A percentile compares a stretch with the other conserved stretches of the same genome.
These are phyloP conservation scores for Drosophila flavopinicola DNA, from an alignment of 2,888 invertebrate genomes.

Conservation along the genomic window DNA sequence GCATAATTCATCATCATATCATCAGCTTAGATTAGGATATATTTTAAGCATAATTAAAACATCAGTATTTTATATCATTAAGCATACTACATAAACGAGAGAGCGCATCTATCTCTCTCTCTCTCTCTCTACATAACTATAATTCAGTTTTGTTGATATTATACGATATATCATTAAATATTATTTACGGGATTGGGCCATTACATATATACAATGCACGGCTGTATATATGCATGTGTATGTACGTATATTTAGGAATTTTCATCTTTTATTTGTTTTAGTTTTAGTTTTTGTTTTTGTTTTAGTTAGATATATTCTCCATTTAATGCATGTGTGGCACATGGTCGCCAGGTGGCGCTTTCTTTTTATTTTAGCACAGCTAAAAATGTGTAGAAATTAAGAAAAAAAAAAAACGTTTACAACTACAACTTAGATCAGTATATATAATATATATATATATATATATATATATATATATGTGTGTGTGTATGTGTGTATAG, in stretches of 20 bases:
- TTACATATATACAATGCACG: conserved; percentile 8
- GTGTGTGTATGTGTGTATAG: conserved; percentile 12
- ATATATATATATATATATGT: conserved; percentile 27
- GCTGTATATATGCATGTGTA: conserved; percentile 4
- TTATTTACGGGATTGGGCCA: not conserved
- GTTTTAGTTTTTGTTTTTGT: conserved; percentile 5
- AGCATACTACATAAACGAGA: conserved; percentile 14
- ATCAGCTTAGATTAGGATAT: conserved; percentile 37
- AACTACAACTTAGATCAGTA: conserved; percentile 54
- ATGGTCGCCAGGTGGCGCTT: conserved; percentile 48
- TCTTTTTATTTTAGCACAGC: conserved; percentile 57
- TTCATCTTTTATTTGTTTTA: conserved; percentile 10
- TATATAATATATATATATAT: conserved; percentile 40
- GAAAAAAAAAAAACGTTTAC: conserved; percentile 48
- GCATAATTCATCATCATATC: conserved; percentile 49
- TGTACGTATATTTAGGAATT: conserved; percentile 23
- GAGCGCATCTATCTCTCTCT: conserved; percentile 1
- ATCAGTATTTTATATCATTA: conserved; percentile 39
- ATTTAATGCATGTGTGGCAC: conserved; percentile 59
- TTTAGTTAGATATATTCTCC: conserved; percentile 23
- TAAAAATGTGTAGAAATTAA: conserved; percentile 32
- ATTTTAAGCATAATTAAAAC: conserved; percentile 49
- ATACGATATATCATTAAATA: conserved; percentile 13
- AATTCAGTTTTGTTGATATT: conserved; percentile 14
- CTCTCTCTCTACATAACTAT: conserved; percentile 13